These are phyloP conservation scores for Larimichthys crocea DNA, from an alignment of 2,113 vertebrate species.

Conservation along the genomic window DNA sequence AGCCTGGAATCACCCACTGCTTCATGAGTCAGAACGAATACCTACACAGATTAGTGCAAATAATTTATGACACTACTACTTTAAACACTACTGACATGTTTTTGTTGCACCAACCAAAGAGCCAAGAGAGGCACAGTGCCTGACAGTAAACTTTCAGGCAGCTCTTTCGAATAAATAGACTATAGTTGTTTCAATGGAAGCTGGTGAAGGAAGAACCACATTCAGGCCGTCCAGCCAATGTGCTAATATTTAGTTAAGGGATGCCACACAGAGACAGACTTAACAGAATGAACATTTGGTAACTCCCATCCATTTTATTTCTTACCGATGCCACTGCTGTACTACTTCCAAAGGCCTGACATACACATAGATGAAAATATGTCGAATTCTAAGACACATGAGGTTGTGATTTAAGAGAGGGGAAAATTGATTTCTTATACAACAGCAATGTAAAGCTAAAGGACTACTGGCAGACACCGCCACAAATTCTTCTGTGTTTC, in stretches of 20 bases:
- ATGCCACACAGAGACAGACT: constrained; percentile 52
- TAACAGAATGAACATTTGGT: constrained; percentile 38
- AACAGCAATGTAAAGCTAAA: neutral
- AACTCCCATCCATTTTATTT: constrained; percentile 32
- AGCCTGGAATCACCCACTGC: constrained; percentile 57
- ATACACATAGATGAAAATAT: constrained; percentile 20
- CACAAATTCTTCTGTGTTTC: constrained; percentile 4
- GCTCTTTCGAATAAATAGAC: constrained; percentile 47
- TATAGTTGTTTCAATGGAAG: constrained; percentile 55
- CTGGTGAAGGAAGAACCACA: constrained; percentile 45
- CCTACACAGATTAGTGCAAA: constrained; percentile 66
- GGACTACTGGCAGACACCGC: neutral
- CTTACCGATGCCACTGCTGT: constrained; percentile 14
- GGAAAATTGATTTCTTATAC: constrained; percentile 3
- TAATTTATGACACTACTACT: constrained; percentile 59
- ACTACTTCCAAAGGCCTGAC: constrained; percentile 16
- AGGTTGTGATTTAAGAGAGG: neutral
- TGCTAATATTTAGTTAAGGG: constrained; percentile 69
- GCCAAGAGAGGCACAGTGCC: constrained; percentile 30
- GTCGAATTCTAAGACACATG: constrained; percentile 12
- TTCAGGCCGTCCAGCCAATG: constrained; percentile 37
- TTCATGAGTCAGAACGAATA: constrained; percentile 71
- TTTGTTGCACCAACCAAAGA: constrained; percentile 58
- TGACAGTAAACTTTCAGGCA: constrained; percentile 45
- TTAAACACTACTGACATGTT: constrained; percentile 71